Conservation (phyloP, 1,140 invertebrate genomes). For the Pseudomyrmex sp. region DNA sequence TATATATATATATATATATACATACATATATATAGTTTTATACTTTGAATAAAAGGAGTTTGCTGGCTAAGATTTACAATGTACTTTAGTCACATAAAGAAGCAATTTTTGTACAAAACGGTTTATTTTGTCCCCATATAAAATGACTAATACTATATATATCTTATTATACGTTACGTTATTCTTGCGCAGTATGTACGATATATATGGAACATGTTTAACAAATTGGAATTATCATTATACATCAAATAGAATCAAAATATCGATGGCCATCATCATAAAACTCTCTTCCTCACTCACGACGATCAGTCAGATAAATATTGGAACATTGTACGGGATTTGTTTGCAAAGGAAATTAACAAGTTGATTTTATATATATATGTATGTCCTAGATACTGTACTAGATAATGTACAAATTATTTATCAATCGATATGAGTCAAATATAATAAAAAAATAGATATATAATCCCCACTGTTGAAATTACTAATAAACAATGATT, state of each 20-base stretch:
- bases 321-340: constrained; percentile 40
- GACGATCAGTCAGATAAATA: neutral
- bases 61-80: neutral
- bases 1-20: no score
- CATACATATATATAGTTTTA: no score
- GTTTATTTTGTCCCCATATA: constrained; percentile 72
- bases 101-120: constrained; percentile 70
- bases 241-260: constrained; percentile 45
- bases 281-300: constrained; percentile 24
- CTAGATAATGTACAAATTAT: constrained; percentile 54
- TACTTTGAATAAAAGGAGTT: no score
- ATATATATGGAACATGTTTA: constrained; percentile 65
- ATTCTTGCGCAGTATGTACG: constrained; percentile 53
- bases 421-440: constrained; percentile 38
- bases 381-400: constrained; percentile 44
- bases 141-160: constrained; percentile 69
- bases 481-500: constrained; percentile 1
- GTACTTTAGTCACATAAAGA: no score
- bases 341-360: constrained; percentile 22
- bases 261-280: constrained; percentile 42
- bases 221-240: constrained; percentile 58
- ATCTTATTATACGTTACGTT: constrained; percentile 66
- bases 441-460: constrained; percentile 18
- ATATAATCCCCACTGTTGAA: neutral
- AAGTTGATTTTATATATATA: constrained; percentile 39